A percentile compares a stretch with the other conserved stretches of the same genome.
These are phyloP conservation scores for Caenorhabditis inopinata DNA, from an alignment of 1,140 invertebrate species.

Conservation along the genomic window DNA sequence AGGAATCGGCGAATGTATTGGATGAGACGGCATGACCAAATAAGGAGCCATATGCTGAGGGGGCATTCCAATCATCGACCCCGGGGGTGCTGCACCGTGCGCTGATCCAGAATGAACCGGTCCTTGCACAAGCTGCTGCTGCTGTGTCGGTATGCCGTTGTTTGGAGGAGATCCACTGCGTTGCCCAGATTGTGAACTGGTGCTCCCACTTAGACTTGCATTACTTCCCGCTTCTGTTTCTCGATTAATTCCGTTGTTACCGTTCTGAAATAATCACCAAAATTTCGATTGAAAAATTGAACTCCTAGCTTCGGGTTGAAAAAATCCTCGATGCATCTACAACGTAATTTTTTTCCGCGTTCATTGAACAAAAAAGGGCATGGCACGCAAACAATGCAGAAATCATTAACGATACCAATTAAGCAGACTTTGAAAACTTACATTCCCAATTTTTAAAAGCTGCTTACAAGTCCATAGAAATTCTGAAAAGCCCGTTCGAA, in stretches of 20 bases:
- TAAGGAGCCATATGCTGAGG: neutral
- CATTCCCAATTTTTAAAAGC: neutral
- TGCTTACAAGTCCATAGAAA: too few species aligned
- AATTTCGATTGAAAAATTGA: too few species aligned
- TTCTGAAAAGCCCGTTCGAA: too few species aligned
- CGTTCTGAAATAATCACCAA: constrained; percentile 22
- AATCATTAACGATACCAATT: too few species aligned
- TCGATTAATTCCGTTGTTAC: neutral
- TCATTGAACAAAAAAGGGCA: too few species aligned
- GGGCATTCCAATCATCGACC: neutral
- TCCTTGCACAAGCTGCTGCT: neutral
- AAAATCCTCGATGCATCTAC: too few species aligned
- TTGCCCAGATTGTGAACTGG: neutral
- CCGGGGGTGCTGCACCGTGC: neutral
- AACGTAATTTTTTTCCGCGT: too few species aligned
- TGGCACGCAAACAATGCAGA: too few species aligned
- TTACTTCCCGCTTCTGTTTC: neutral
- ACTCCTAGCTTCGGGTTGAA: too few species aligned
- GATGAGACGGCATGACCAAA: neutral
- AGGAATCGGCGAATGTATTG: neutral
- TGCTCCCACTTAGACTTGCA: neutral
- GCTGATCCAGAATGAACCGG: neutral
- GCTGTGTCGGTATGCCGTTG: neutral
- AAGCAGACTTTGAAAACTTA: too few species aligned
- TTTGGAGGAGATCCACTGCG: neutral